These are phyloP conservation scores for Drosophila anomelani DNA, from an alignment of 2,888 invertebrate species.

Conservation along the genomic window DNA sequence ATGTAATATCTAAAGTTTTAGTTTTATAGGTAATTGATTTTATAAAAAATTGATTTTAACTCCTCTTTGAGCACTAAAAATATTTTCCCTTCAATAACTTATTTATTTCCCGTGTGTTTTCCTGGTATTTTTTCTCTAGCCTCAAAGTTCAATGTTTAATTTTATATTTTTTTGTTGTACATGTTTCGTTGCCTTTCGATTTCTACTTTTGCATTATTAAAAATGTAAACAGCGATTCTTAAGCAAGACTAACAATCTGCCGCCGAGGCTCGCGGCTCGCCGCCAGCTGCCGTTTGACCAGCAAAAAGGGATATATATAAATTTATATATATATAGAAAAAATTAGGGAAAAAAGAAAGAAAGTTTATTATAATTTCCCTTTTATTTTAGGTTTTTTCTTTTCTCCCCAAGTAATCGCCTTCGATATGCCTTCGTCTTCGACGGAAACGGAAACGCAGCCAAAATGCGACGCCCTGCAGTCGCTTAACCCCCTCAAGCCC, in stretches of 20 bases:
- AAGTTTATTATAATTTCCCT: constrained; percentile 73
- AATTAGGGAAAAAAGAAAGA: constrained; percentile 32
- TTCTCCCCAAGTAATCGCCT: constrained; percentile 61
- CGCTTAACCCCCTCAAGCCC: constrained; percentile 11
- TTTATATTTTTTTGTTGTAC: constrained; percentile 49
- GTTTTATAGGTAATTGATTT: too few relatives aligned
- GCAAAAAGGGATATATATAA: constrained; percentile 20
- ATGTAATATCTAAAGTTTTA: neutral
- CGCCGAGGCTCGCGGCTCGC: constrained; percentile 12
- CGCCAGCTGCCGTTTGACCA: constrained; percentile 58
- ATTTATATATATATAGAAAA: neutral
- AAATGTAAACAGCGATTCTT: constrained; percentile 51
- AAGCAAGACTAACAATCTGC: constrained; percentile 25
- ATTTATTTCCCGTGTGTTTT: neutral
- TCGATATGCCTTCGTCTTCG: constrained; percentile 62
- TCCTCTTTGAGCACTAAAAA: neutral
- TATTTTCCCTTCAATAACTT: neutral
- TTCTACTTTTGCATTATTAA: constrained; percentile 63
- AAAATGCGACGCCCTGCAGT: constrained; percentile 74
- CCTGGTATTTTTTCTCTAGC: constrained; percentile 7
- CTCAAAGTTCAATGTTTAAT: constrained; percentile 58
- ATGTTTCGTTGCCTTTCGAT: constrained; percentile 34
- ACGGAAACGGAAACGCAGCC: constrained; percentile 78
- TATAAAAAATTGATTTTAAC: too few relatives aligned
- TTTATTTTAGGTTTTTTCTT: constrained; percentile 32